phyloP scores from a whole-genome alignment of 2,797 vertebrate species.

The Cebuella pygmaea region DNA sequence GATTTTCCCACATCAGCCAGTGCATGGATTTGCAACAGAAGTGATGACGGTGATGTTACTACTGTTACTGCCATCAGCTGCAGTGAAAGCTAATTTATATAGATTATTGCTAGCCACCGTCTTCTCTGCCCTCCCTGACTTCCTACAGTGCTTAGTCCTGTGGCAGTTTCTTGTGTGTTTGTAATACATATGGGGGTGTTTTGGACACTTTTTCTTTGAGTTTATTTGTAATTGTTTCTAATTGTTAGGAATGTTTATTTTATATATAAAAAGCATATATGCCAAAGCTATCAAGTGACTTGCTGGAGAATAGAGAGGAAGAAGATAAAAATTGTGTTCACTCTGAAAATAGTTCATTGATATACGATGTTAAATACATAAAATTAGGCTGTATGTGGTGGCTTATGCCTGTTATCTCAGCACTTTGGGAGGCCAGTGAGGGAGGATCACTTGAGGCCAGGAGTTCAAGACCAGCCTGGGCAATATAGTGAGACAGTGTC shows the following conservation, averaged over 20 bases:
- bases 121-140: neutral
- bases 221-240: constrained; percentile 27
- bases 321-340: neutral
- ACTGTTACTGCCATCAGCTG: neutral
- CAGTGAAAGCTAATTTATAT: neutral
- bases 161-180: neutral
- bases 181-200: neutral
- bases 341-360: constrained; percentile 3
- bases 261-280: neutral
- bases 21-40: neutral
- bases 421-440: neutral
- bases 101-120: neutral
- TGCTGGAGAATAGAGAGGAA: neutral
- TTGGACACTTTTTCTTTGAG: neutral
- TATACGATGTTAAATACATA: neutral
- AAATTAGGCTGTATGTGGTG: neutral
- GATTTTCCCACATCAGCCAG: neutral
- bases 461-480: neutral
- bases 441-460: neutral
- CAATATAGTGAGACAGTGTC: neutral
- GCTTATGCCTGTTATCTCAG: neutral
- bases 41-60: neutral
- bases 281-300: neutral
- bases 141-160: neutral
- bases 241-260: constrained; percentile 35